phyloP scores from a whole-genome alignment of 2,113 vertebrate species.

The Oxyura jamaicensis region DNA sequence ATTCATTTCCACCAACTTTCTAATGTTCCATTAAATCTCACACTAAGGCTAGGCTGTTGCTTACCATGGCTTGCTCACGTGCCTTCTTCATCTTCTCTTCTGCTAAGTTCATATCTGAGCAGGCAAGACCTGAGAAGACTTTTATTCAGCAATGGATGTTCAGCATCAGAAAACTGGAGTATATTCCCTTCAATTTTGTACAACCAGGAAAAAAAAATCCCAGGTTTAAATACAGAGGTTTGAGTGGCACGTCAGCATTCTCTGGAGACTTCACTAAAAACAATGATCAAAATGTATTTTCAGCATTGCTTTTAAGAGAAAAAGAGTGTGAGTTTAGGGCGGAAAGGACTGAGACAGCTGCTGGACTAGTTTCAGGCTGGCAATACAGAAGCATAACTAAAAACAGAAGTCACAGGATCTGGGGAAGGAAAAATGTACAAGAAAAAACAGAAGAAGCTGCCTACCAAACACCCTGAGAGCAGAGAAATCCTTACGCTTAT shows the following conservation, averaged over 20 bases:
- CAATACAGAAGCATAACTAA: conserved; percentile 21
- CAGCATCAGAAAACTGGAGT: background rate
- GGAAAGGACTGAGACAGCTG: background rate
- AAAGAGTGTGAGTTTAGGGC: background rate
- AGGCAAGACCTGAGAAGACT: background rate
- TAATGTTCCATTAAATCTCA: background rate
- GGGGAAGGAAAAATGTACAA: background rate
- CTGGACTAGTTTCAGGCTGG: conserved; percentile 32
- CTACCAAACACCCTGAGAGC: background rate
- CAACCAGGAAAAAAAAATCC: background rate
- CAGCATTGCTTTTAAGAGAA: background rate
- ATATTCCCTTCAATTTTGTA: background rate
- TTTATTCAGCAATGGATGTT: background rate
- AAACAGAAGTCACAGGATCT: conserved; percentile 16
- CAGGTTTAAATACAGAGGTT: background rate
- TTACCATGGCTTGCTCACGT: background rate
- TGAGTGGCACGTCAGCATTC: background rate
- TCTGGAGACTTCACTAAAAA: background rate
- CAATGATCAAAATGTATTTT: background rate
- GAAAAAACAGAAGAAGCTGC: conserved; percentile 4
- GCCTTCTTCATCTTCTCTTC: background rate
- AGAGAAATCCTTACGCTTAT: background rate
- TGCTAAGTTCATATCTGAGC: background rate
- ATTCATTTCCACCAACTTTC: background rate
- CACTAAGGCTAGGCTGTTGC: background rate